These are phyloP conservation scores for Amphiprion percula DNA, from an alignment of 2,113 vertebrate genomes.

Conservation along the genomic window DNA sequence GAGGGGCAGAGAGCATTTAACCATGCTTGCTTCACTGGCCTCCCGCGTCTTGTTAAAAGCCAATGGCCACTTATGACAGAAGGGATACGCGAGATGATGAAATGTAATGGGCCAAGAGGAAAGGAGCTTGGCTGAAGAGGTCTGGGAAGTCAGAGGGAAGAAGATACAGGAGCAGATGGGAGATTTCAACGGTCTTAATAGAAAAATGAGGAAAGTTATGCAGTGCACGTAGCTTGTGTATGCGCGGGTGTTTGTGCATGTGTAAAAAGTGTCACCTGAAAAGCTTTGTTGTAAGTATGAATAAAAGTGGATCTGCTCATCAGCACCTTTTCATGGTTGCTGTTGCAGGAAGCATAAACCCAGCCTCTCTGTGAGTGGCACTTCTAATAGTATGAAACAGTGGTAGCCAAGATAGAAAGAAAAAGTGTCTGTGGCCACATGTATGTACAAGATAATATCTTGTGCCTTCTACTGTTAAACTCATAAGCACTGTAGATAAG, in stretches of 20 bases:
- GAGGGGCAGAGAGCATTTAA: slow-evolving; percentile 79
- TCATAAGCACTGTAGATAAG: not conserved
- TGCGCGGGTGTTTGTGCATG: not conserved
- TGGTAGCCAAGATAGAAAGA: not conserved
- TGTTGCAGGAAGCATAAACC: slow-evolving; percentile 26
- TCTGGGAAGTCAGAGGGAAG: slow-evolving; percentile 36
- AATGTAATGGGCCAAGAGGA: slow-evolving; percentile 76
- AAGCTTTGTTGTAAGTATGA: slow-evolving; percentile 9
- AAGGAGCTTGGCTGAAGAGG: slow-evolving; percentile 63
- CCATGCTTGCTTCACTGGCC: slow-evolving; percentile 72
- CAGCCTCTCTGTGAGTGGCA: not conserved
- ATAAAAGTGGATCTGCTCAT: slow-evolving; percentile 6
- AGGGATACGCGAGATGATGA: slow-evolving; percentile 76
- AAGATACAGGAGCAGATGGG: slow-evolving; percentile 42
- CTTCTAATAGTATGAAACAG: not conserved
- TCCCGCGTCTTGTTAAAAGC: slow-evolving; percentile 80
- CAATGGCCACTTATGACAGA: slow-evolving; percentile 80
- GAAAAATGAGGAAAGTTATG: slow-evolving; percentile 14
- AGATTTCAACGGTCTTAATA: slow-evolving; percentile 38
- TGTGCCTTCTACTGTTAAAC: not conserved
- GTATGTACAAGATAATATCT: not conserved
- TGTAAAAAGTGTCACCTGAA: slow-evolving; percentile 1
- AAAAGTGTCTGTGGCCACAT: slow-evolving; percentile 1
- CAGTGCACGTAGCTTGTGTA: not conserved
- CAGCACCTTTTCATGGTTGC: slow-evolving; percentile 9